Conservation (phyloP, 92 coral and sea anemone species). For the Epizoanthus illoricatus region DNA sequence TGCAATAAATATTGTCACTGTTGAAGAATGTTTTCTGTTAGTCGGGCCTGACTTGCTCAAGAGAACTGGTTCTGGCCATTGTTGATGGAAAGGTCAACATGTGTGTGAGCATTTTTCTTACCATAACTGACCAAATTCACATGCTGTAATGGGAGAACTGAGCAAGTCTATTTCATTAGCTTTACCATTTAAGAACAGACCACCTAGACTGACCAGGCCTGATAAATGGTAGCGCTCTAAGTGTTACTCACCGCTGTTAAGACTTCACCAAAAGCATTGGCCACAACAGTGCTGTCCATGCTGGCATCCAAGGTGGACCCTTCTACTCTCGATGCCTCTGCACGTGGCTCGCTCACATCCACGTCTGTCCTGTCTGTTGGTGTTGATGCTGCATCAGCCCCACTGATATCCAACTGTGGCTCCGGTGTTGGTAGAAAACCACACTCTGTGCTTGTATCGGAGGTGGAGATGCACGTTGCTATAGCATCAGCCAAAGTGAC, state of each 20-base stretch:
- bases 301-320: neutral
- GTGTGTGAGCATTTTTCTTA: too few species aligned
- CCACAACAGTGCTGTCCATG: slow-evolving; percentile 38
- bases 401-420: neutral
- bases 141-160: too few species aligned
- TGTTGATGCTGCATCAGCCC: neutral
- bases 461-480: too few species aligned
- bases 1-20: too few species aligned
- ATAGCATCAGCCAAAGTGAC: neutral
- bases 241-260: slow-evolving; percentile 23
- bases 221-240: neutral
- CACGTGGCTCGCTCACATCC: neutral
- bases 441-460: too few species aligned
- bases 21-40: too few species aligned
- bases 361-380: neutral
- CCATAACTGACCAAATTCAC: too few species aligned
- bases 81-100: too few species aligned
- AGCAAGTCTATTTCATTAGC: too few species aligned
- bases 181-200: neutral
- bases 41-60: too few species aligned
- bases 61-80: too few species aligned
- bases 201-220: neutral
- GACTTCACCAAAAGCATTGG: slow-evolving; percentile 33
- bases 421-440: too few species aligned
- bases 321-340: neutral